Conservation (phyloP, 2,797 vertebrate species). For the Pteronotus mesoamericanus region DNA sequence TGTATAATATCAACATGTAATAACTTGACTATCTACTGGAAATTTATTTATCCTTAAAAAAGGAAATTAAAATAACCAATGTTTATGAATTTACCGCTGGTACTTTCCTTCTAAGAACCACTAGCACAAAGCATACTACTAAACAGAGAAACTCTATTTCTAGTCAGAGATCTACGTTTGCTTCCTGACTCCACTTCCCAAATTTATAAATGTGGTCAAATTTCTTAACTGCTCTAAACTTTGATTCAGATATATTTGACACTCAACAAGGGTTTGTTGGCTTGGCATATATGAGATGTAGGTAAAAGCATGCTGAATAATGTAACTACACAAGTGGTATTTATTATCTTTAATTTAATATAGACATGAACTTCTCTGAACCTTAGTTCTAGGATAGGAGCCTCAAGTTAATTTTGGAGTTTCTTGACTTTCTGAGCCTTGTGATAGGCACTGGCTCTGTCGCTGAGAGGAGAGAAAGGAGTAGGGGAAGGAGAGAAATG, state of each 20-base stretch:
- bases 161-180: background rate
- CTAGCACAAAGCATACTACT: background rate
- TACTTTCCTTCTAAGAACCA: background rate
- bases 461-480: background rate
- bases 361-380: background rate
- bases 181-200: background rate
- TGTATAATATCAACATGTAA: background rate
- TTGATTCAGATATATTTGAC: constrained; percentile 3
- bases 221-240: background rate
- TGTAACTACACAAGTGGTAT: background rate
- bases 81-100: background rate
- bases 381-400: background rate
- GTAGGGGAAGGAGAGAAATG: background rate
- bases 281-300: background rate
- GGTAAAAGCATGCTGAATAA: background rate
- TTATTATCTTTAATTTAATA: constrained; percentile 20
- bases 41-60: background rate
- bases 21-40: background rate
- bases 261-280: background rate
- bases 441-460: background rate
- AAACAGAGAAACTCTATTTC: background rate
- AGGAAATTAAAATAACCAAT: background rate
- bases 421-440: background rate
- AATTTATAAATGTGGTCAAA: background rate
- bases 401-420: background rate